Conservation (phyloP, 2,113 vertebrate genomes). For the Scomber colias region DNA sequence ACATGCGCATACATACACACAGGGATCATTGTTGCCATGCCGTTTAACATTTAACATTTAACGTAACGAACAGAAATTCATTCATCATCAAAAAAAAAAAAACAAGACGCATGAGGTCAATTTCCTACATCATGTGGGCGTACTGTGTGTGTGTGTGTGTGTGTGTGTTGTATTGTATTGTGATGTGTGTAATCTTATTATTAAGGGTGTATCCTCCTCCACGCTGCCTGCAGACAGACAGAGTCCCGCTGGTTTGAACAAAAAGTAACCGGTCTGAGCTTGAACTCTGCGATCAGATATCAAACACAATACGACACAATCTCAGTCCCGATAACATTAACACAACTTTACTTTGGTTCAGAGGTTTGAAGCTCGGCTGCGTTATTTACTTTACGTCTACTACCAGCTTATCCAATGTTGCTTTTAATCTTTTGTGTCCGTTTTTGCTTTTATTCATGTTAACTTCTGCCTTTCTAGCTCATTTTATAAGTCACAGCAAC, state of each 20-base stretch:
- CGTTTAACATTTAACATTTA: slow-evolving; percentile 47
- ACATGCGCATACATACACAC: slow-evolving; percentile 36
- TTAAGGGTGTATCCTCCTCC: slow-evolving; percentile 10
- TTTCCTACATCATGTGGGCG: slow-evolving; percentile 20
- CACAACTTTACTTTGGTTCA: too few relatives aligned
- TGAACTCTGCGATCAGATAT: slow-evolving; percentile 11
- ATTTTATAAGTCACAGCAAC: too few relatives aligned
- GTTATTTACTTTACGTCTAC: too few relatives aligned
- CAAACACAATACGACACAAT: not conserved
- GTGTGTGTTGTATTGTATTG: slow-evolving; percentile 1
- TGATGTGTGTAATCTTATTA: slow-evolving; percentile 53
- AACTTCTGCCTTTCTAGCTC: too few relatives aligned
- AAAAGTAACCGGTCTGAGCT: not conserved
- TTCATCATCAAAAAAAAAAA: slow-evolving; percentile 50
- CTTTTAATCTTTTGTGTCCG: too few relatives aligned
- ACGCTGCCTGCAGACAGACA: slow-evolving; percentile 31
- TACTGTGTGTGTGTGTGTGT: slow-evolving; percentile 7
- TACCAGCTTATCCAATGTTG: too few relatives aligned
- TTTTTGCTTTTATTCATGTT: too few relatives aligned
- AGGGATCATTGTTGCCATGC: slow-evolving; percentile 42
- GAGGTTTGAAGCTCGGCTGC: too few relatives aligned
- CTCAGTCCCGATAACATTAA: not conserved
- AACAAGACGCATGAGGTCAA: slow-evolving; percentile 41
- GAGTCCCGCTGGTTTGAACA: slow-evolving; percentile 44
- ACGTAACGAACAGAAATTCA: slow-evolving; percentile 54